Evolutionary conservation across 2,113 vertebrate species (phyloP), one percentile per base, ranked within the genome.

Genomic region (Oostethus manadensis): DNA sequence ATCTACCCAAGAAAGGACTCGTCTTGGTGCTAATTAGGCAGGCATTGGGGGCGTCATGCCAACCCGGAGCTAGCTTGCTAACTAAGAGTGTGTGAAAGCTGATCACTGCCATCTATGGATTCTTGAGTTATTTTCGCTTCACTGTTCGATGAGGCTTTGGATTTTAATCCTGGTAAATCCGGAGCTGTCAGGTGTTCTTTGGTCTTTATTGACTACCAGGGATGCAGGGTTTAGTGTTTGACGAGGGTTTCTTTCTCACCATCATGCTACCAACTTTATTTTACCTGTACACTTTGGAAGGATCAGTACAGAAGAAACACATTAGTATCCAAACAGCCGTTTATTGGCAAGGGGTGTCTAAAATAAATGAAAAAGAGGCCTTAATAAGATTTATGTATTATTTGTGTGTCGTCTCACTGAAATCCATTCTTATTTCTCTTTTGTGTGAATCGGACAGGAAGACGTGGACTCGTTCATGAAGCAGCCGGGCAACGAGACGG

Each of bases 381-480:
- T 3, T 40, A 2, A 14, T 42, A 42, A 13, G 2, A 42, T 42
- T 42, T 42, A 4, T 42, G 13, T 3, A 5, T 42, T 3, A 42
- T 42, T 42, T 14, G 38, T 42, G 2, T 42, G 38, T 42, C 38
- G 11, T 42, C 13, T 42, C 38, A 14, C 38, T 42, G 38, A 13
- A 14, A 10, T 42, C 13, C 3, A 14, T 42, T 11, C 11, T 11
- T 14, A 5, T 42, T 42, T 42, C 26, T 17, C 0, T 23, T 3
- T 14, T 56, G 5, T 54, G 29, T 56, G 17, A 5, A 15, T 29
- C 57, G 29, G 47, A 4, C 85, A 99, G 97, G 95, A 98, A 90
- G 97, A 99, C 83, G 97, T 99, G 20, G 95, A 98, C 68, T 92
- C 94, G 9, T 99, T 94, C 64, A 96, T 99, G 96, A 96, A 96